A percentile compares a stretch with the other conserved stretches of the same genome.
Conservation (phyloP, 2,113 vertebrate genomes). For the Brachirus orientalis region DNA sequence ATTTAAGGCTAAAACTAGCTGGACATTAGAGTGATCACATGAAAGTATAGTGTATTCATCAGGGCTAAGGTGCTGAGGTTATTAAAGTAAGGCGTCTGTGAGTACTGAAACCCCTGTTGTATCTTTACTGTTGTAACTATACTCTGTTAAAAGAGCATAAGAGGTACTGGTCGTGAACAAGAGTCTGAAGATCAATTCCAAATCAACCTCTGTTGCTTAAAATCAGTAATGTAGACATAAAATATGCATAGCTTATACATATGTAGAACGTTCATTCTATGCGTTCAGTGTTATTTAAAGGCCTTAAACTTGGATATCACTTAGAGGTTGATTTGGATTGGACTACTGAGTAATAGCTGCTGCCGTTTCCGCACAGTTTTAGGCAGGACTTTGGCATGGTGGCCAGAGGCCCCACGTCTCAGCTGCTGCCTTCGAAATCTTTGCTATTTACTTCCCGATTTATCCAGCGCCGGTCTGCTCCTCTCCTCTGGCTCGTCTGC, state of each 20-base stretch:
- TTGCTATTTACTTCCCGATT: conserved; percentile 39
- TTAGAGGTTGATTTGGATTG: conserved; percentile 40
- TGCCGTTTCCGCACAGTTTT: conserved; percentile 12
- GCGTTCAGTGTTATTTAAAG: conserved; percentile 28
- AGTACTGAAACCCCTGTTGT: conserved; percentile 42
- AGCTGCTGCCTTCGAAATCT: conserved; percentile 68
- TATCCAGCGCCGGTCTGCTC: conserved; percentile 61
- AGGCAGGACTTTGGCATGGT: conserved; percentile 11
- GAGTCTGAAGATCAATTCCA: conserved; percentile 34
- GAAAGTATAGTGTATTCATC: conserved; percentile 30
- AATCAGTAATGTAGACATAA: conserved; percentile 11
- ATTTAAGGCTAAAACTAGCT: conserved; percentile 48
- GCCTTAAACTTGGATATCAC: conserved; percentile 8
- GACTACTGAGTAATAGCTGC: conserved; percentile 23
- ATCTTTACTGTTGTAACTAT: conserved; percentile 25
- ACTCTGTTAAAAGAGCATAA: conserved; percentile 19
- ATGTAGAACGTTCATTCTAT: neutral
- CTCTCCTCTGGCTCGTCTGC: conserved; percentile 66
- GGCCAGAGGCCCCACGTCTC: conserved; percentile 45
- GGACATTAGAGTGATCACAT: conserved; percentile 27
- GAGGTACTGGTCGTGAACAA: conserved; percentile 28
- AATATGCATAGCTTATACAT: neutral
- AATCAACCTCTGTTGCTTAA: conserved; percentile 42
- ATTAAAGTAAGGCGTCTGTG: conserved; percentile 66
- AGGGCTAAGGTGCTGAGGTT: conserved; percentile 67